Conservation (phyloP, 2,113 vertebrate genomes). For the Nestor notabilis region DNA sequence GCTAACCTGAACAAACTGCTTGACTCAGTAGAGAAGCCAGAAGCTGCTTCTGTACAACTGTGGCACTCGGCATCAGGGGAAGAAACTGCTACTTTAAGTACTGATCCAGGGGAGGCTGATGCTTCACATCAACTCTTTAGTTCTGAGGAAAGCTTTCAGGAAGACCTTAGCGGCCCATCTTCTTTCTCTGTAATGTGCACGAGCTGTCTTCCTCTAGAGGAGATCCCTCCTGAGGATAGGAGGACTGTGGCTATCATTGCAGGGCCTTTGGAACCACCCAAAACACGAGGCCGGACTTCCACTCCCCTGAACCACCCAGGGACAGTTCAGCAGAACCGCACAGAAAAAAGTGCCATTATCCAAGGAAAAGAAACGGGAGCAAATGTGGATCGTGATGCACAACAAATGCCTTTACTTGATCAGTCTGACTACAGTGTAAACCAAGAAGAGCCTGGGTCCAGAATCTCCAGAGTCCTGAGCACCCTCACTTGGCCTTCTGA, state of each 20-base stretch:
- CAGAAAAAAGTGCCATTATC: not conserved
- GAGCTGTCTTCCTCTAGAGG: not conserved
- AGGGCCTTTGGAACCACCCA: not conserved
- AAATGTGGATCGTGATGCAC: not conserved
- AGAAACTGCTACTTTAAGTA: not conserved
- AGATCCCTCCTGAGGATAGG: not conserved
- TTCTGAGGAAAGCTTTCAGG: not conserved
- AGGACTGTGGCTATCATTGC: not conserved
- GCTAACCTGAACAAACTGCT: not conserved
- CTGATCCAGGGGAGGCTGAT: not conserved
- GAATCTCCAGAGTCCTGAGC: not conserved
- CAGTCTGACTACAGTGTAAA: not conserved
- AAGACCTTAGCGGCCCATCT: not conserved
- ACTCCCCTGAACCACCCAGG: conserved; percentile 38
- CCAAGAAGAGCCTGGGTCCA: not conserved
- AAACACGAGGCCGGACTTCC: not conserved
- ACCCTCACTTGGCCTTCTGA: not conserved
- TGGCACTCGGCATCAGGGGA: not conserved
- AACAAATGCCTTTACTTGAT: not conserved
- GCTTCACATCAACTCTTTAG: not conserved
- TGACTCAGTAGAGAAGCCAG: not conserved
- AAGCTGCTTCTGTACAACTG: not conserved
- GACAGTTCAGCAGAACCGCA: not conserved
- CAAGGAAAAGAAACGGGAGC: not conserved
- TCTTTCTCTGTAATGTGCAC: not conserved